phyloP scores from a whole-genome alignment of 2,113 vertebrate species.

The Poicephalus gulielmi region DNA sequence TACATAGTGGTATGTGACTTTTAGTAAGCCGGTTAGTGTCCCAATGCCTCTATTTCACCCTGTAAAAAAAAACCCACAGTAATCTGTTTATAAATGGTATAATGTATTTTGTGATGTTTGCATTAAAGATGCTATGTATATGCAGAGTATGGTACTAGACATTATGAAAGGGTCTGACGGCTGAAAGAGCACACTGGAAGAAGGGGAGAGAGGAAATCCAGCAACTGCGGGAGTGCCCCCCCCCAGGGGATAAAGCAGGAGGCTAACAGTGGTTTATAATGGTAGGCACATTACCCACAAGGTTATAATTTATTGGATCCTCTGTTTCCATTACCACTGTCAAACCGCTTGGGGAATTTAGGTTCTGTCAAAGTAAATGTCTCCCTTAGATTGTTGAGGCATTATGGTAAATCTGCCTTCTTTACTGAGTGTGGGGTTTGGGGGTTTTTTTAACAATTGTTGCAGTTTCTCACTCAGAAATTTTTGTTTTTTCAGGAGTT shows the following conservation, averaged over 20 bases:
- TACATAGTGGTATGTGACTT: not conserved
- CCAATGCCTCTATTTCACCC: not conserved
- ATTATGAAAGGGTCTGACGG: not conserved
- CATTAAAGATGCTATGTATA: not conserved
- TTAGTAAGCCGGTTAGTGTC: not conserved
- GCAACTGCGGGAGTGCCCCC: not conserved
- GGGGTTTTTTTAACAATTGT: not conserved
- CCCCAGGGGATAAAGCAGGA: not conserved
- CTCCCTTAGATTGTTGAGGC: slow-evolving; percentile 20
- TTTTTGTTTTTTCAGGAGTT: not conserved
- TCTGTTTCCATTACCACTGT: slow-evolving; percentile 62
- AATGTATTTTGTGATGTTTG: not conserved
- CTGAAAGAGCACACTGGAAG: not conserved
- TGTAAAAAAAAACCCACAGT: not conserved
- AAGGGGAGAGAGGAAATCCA: slow-evolving; percentile 23
- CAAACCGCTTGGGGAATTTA: slow-evolving; percentile 34
- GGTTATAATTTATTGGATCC: slow-evolving; percentile 66
- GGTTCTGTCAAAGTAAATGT: slow-evolving; percentile 57
- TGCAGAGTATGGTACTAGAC: not conserved
- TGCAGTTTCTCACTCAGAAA: not conserved
- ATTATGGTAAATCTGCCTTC: slow-evolving; percentile 28
- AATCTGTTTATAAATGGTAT: not conserved
- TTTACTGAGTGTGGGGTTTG: not conserved
- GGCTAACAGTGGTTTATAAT: slow-evolving; percentile 61
- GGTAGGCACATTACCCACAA: slow-evolving; percentile 39